Evolutionary conservation across 1,140 invertebrate species (phyloP).

Genomic region (Trichogramma pretiosum): DNA sequence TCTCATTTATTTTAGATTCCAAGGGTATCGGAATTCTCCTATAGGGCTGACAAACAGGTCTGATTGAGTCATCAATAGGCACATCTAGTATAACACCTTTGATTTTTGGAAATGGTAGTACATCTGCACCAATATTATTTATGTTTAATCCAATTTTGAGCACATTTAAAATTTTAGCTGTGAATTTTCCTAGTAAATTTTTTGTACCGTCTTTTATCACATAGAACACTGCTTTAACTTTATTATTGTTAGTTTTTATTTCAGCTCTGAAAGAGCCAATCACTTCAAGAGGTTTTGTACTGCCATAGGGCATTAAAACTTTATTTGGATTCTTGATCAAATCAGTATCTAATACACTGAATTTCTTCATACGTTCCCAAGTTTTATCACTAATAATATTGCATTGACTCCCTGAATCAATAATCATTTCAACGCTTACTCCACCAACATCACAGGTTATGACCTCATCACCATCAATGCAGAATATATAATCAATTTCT

Average conservation of each 20-base stretch:
- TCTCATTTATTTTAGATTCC: constrained; percentile 5
- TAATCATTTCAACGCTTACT: not conserved
- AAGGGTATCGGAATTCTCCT: constrained; percentile 21
- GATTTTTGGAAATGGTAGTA: constrained; percentile 17
- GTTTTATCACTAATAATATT: constrained; percentile 10
- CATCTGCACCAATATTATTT: not conserved
- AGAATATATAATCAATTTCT: not conserved
- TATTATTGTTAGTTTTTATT: not conserved
- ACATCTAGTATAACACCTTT: constrained; percentile 14
- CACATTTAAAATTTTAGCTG: constrained; percentile 12
- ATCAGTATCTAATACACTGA: constrained; percentile 1
- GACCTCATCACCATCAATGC: not conserved
- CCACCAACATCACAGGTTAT: constrained; percentile 3
- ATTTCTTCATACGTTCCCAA: constrained; percentile 4
- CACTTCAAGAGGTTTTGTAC: constrained; percentile 1
- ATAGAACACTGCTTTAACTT: constrained; percentile 2
- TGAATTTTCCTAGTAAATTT: constrained; percentile 12
- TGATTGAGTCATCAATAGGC: constrained; percentile 18
- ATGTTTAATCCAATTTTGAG: constrained; percentile 17
- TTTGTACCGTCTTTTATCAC: constrained; percentile 13
- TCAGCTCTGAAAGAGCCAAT: constrained; percentile 14
- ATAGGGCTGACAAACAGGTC: constrained; percentile 20
- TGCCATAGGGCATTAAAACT: constrained; percentile 15
- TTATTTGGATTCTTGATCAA: not conserved
- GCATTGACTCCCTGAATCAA: constrained; percentile 12